Evolutionary conservation across 1,140 invertebrate species (phyloP), one percentile per base, ranked within the genome.

Genomic region (Sarcophaga bullata): DNA sequence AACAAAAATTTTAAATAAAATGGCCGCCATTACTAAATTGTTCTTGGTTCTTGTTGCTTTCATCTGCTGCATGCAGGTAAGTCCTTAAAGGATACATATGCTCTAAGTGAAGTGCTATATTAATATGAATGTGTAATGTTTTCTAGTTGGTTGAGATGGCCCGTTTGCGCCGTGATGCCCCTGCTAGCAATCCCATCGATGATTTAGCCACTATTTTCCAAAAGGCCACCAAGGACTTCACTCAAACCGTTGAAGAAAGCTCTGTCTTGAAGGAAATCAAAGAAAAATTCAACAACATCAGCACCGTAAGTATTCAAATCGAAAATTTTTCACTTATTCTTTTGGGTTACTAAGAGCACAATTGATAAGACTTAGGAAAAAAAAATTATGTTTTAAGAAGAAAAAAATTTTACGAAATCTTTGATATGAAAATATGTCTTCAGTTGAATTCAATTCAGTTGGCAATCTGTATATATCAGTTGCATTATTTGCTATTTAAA

Each of bases 81-180:
- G 48, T 80, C 9, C 46, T 15, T 50, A 52, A 58, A 81, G 15
- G n/a, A n/a, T 17, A 82, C 17, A 6, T 47, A n/a, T 58, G 37
- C 15, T 82, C 11, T 54, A 11, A 8, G 48, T 19, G n/a, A 37
- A 37, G 4, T 37, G 25, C 25, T 2, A 37, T 37, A 13, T 52
- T 52, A 52, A 52, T 52, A 19, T 25, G 8, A 17, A 19, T 6
- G 19, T 68, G 13, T 82, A 17, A 25, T 46, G 11, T 52, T 76
- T 80, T 15, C 19, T 68, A 82, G 82, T 80, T 80, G 19, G 78
- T 80, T 49, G 82, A 82, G 49, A 82, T 82, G 82, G 75, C 82
- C 17, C 82, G 82, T n/a, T 48, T 82, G 46, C 46, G 48, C 47
- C 81, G 81, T 49, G 81, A 82, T 50, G 48, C 81, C 7, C 68